phyloP scores from a whole-genome alignment of 2,888 invertebrate species.

The Leucophora obtusa region DNA sequence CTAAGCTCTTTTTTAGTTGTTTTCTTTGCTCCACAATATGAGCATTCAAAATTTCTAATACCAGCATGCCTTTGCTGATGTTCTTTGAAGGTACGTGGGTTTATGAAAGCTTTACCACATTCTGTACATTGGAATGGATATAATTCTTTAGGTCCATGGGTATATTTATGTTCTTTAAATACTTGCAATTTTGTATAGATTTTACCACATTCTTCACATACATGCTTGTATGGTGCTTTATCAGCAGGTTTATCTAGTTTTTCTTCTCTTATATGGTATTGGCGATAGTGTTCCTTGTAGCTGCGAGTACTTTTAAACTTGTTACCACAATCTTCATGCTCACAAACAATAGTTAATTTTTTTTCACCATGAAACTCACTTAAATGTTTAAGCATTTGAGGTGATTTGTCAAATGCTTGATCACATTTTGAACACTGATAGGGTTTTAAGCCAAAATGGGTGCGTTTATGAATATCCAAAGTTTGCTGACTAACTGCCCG shows the following conservation, averaged over 20 bases:
- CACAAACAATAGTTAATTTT: conserved; percentile 64
- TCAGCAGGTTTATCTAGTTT: neutral
- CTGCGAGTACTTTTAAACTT: conserved; percentile 52
- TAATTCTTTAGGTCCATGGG: conserved; percentile 65
- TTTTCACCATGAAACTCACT: conserved; percentile 62
- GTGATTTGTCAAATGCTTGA: conserved; percentile 61
- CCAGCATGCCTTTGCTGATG: conserved; percentile 71
- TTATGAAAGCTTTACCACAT: conserved; percentile 71
- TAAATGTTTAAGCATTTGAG: conserved; percentile 62
- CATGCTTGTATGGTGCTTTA: conserved; percentile 22
- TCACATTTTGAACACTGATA: conserved; percentile 54
- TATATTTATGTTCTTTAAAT: conserved; percentile 68
- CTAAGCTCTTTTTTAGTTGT: conserved; percentile 65
- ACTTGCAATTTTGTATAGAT: conserved; percentile 62
- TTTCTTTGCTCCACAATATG: conserved; percentile 70
- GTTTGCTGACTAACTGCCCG: conserved; percentile 28
- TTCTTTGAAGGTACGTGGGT: conserved; percentile 67
- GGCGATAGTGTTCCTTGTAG: conserved; percentile 64
- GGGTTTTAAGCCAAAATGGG: conserved; percentile 33
- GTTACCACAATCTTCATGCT: conserved; percentile 66
- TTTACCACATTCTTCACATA: conserved; percentile 69
- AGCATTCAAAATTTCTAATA: conserved; percentile 69
- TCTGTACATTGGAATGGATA: conserved; percentile 70
- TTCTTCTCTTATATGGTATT: conserved; percentile 34
- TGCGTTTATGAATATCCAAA: conserved; percentile 39